Conservation (phyloP, 2,113 vertebrate genomes). For the Orcinus orca region DNA sequence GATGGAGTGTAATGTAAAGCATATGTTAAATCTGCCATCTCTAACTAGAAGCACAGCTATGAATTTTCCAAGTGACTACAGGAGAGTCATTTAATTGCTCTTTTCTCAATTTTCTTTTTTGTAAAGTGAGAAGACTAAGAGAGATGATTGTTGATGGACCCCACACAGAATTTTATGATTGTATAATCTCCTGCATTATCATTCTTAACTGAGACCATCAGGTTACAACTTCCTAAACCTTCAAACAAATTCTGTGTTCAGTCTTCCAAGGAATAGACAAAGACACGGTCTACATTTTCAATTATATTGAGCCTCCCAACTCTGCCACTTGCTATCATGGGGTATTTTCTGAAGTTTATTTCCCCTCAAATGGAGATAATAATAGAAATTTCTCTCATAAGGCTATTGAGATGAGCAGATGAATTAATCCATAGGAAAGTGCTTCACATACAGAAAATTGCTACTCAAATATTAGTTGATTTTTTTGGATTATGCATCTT, state of each 20-base stretch:
- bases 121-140: slow-evolving; percentile 48
- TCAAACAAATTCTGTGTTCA: not conserved
- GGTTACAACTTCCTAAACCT: slow-evolving; percentile 10
- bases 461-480: slow-evolving; percentile 14
- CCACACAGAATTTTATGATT: slow-evolving; percentile 9
- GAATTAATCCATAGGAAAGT: not conserved
- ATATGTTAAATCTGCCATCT: slow-evolving; percentile 62
- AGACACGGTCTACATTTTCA: not conserved
- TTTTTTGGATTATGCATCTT: not conserved
- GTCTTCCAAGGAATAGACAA: not conserved
- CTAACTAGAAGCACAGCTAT: slow-evolving; percentile 53
- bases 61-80: slow-evolving; percentile 62
- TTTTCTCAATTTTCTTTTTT: slow-evolving; percentile 50
- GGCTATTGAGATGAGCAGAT: not conserved
- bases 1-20: slow-evolving; percentile 48
- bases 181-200: slow-evolving; percentile 27
- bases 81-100: slow-evolving; percentile 24
- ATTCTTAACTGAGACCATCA: slow-evolving; percentile 43
- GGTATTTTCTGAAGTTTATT: not conserved
- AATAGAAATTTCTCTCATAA: not conserved
- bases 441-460: not conserved
- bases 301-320: not conserved
- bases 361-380: not conserved
- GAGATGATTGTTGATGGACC: not conserved
- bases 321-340: not conserved